A percentile compares a stretch with the other conserved stretches of the same genome.
Evolutionary conservation across 2,888 invertebrate genomes (phyloP).

Genomic region (Oligia strigilis): DNA sequence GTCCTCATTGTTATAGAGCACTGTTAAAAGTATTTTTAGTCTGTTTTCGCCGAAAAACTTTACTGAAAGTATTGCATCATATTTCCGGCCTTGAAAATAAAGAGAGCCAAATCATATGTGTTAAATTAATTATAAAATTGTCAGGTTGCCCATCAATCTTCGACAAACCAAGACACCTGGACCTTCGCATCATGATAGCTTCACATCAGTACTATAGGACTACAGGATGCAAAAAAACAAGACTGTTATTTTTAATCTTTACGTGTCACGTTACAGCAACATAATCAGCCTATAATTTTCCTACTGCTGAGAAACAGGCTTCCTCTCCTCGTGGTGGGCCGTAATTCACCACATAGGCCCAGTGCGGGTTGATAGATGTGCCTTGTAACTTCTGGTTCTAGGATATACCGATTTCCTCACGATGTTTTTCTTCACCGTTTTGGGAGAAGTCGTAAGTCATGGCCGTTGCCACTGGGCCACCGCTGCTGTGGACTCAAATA

Average conservation of each 20-base stretch:
- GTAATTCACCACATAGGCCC: too few species aligned
- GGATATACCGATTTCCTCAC: too few species aligned
- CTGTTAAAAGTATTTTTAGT: not conserved
- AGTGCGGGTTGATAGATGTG: too few species aligned
- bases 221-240: not conserved
- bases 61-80: accelerated
- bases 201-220: not conserved
- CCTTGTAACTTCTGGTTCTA: too few species aligned
- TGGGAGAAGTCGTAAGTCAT: too few species aligned
- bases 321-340: too few species aligned
- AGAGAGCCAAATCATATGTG: not conserved
- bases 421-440: too few species aligned
- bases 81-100: not conserved
- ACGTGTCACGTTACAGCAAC: not conserved
- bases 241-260: not conserved
- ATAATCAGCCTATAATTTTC: too few species aligned
- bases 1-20: not conserved
- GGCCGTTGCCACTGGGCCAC: too few species aligned
- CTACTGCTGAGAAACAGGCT: too few species aligned
- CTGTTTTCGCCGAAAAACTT: not conserved
- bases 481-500: not conserved
- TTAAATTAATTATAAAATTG: not conserved
- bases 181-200: not conserved
- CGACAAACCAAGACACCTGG: not conserved
- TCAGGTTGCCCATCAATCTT: not conserved